Evolutionary conservation across 1,140 invertebrate species (phyloP).

Genomic region (Drosophila gunungcola): DNA sequence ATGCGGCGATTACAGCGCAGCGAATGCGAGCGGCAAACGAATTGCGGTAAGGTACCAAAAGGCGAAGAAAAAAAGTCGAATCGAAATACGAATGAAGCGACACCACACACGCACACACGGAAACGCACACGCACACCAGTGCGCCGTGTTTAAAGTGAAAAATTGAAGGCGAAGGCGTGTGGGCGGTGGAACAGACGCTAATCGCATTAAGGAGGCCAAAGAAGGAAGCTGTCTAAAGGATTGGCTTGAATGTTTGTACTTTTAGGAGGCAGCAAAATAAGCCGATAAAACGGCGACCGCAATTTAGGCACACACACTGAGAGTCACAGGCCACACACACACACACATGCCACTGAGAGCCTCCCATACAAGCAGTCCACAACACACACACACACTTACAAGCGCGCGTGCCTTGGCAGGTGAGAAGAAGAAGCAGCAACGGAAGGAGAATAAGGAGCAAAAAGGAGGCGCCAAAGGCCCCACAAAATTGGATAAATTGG

Average conservation of each 20-base stretch:
- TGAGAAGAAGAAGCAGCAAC: slow-evolving; percentile 39
- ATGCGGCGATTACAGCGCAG: slow-evolving; percentile 45
- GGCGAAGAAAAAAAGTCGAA: slow-evolving; percentile 47
- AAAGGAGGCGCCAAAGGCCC: slow-evolving; percentile 41
- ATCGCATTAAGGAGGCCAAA: slow-evolving; percentile 25
- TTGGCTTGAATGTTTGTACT: slow-evolving; percentile 31
- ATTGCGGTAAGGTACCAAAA: slow-evolving; percentile 68
- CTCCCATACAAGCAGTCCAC: slow-evolving; percentile 46
- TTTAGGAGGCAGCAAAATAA: slow-evolving; percentile 58
- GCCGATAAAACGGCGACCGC: slow-evolving; percentile 59
- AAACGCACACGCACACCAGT: slow-evolving; percentile 21
- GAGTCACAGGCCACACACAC: slow-evolving; percentile 2
- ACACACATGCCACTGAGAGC: slow-evolving; percentile 25
- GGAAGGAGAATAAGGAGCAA: slow-evolving; percentile 20
- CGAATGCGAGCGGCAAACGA: slow-evolving; percentile 58
- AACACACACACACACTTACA: slow-evolving; percentile 49
- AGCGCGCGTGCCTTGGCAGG: slow-evolving; percentile 59
- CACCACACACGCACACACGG: slow-evolving; percentile 36
- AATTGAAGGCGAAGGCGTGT: slow-evolving; percentile 71
- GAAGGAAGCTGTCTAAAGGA: slow-evolving; percentile 20
- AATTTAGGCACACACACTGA: slow-evolving; percentile 43
- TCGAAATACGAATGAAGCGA: slow-evolving; percentile 66
- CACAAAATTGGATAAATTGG: slow-evolving; percentile 21
- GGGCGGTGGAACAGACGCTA: slow-evolving; percentile 10
- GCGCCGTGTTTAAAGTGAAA: slow-evolving; percentile 52